Conservation (phyloP, 2,797 vertebrate species). For the Sebastes elongatus region DNA sequence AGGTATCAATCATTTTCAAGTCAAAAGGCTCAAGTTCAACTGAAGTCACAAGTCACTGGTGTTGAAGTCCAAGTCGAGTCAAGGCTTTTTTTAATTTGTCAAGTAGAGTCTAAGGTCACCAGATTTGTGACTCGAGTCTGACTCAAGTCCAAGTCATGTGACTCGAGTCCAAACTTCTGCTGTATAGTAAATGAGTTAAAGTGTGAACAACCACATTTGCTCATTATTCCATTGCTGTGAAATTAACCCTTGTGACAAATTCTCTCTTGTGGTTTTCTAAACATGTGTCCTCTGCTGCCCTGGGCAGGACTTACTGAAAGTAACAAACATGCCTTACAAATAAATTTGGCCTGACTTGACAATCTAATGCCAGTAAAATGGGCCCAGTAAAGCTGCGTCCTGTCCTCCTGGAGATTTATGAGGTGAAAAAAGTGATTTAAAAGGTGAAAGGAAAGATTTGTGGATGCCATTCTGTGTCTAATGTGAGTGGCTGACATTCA, state of each 20-base stretch:
- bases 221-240: too few species aligned
- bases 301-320: neutral
- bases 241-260: neutral
- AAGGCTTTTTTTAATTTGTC: too few species aligned
- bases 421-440: conserved; percentile 39
- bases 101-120: too few species aligned
- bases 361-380: conserved; percentile 22
- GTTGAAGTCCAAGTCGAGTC: too few species aligned
- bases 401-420: conserved; percentile 13
- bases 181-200: neutral
- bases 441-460: conserved; percentile 40
- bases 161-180: too few species aligned
- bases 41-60: too few species aligned
- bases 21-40: too few species aligned
- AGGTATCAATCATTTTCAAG: too few species aligned
- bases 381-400: conserved; percentile 1
- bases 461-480: conserved; percentile 6
- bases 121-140: too few species aligned
- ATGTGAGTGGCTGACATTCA: conserved; percentile 19
- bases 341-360: conserved; percentile 15
- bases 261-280: neutral
- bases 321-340: conserved; percentile 16
- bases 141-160: too few species aligned
- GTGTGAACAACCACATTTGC: neutral
- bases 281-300: neutral